Evolutionary conservation across 2,888 invertebrate genomes (phyloP), one percentile per base, ranked within the genome.

Genomic region (Melinopterus prodromus): DNA sequence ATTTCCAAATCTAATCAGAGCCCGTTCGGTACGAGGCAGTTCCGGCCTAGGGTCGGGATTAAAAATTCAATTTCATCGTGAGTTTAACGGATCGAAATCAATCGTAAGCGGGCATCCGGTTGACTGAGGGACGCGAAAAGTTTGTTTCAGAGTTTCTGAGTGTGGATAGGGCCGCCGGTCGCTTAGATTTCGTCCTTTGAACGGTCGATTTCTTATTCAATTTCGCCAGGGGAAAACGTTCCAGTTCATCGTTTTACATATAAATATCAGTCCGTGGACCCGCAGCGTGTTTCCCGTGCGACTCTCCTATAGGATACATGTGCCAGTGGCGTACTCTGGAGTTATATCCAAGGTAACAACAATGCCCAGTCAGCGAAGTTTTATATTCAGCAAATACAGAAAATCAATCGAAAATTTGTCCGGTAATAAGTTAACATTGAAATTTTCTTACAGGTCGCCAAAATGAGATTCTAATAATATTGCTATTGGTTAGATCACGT

Each of bases 161-260:
- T 53, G 53, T 53, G 53, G 53, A 53, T 53, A 53, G 53, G 1
- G 53, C 53, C 53, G 7, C 53, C 53, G 53, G 12, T 53, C 53
- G 53, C 53, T 53, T 53, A 53, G 53, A 53, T 53, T 53, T 53
- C 53, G 53, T 53, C 53, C 53, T 53, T 53, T 53, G 53, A 53
- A 53, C 53, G 53, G 53, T 53, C 53, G 53, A 53, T 78, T 78
- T 78, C 76, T 75, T 75, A 78, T 78, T 78, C 78, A 78, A 78
- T 78, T 78, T 78, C 74, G 16, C 16, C 16, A 36, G 75, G 69
- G 69, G 53, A 53, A 78, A 69, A 78, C 78, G 70, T 75, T 78
- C 78, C 70, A 37, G 78, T 78, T 75, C 78, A 75, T 78, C 78
- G 78, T 75, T 78, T 78, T 78, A 78, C 78, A 78, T 78, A 78